These are phyloP conservation scores for Metridium senile DNA, from an alignment of 92 coral and sea anemone genomes.

Conservation along the genomic window DNA sequence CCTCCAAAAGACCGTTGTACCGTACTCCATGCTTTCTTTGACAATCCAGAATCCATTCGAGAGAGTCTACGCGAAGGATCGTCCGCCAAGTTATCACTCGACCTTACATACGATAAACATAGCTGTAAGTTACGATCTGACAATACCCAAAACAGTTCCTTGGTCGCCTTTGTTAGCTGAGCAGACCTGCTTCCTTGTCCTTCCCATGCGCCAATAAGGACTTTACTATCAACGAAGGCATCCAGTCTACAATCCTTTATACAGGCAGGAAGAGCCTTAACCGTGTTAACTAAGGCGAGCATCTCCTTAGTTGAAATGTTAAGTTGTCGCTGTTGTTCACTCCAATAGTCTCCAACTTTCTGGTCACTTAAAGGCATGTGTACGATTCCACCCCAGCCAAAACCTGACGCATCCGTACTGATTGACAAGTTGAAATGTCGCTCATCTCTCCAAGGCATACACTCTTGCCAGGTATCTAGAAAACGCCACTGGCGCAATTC, in stretches of 20 bases:
- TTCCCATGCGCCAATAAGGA: not conserved
- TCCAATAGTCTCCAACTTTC: not conserved
- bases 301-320: slow-evolving; percentile 6
- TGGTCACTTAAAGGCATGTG: not conserved
- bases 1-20: slow-evolving; percentile 41
- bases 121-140: slow-evolving; percentile 16
- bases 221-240: slow-evolving; percentile 1
- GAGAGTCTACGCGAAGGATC: slow-evolving; percentile 47
- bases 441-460: slow-evolving; percentile 23
- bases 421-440: slow-evolving; percentile 22
- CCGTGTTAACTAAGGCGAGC: not conserved
- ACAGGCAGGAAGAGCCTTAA: not conserved
- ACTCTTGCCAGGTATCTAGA: slow-evolving; percentile 17
- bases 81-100: slow-evolving; percentile 45
- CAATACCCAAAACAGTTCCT: not conserved
- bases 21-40: slow-evolving; percentile 24
- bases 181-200: not conserved
- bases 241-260: not conserved
- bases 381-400: slow-evolving; percentile 23
- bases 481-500: slow-evolving; percentile 29
- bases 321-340: no score
- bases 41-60: slow-evolving; percentile 23
- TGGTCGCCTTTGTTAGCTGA: not conserved
- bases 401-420: slow-evolving; percentile 33
- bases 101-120: slow-evolving; percentile 21